phyloP scores from a whole-genome alignment of 2,888 invertebrate species.

The Siphlonurus alternatus region DNA sequence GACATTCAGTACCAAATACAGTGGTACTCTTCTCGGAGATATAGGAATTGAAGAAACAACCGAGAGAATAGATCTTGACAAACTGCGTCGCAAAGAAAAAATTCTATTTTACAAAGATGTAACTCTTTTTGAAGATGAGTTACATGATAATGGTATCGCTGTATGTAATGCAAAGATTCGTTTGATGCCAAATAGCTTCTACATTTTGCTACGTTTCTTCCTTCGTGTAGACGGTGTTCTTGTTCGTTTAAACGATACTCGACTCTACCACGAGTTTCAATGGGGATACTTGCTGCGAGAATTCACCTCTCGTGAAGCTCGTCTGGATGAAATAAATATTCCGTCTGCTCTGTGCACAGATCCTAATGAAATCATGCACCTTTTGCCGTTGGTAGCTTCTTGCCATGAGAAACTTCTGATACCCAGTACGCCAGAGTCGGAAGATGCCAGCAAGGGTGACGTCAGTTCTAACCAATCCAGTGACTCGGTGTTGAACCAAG shows the following conservation, averaged over 20 bases:
- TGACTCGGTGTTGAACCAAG: too few species aligned
- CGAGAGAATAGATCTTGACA: slow-evolving; percentile 69
- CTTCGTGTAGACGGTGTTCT: slow-evolving; percentile 87
- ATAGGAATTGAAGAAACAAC: slow-evolving; percentile 43
- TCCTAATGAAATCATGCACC: slow-evolving; percentile 1
- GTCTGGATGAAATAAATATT: background rate
- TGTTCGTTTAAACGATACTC: slow-evolving; percentile 72
- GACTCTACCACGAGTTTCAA: slow-evolving; percentile 57
- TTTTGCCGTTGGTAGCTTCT: background rate
- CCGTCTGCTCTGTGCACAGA: background rate
- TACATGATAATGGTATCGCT: slow-evolving; percentile 94
- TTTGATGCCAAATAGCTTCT: slow-evolving; percentile 91
- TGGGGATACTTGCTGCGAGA: slow-evolving; percentile 68
- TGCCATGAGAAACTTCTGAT: background rate
- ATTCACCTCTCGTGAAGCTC: slow-evolving; percentile 55
- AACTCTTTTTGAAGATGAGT: slow-evolving; percentile 91
- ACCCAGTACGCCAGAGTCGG: too few species aligned
- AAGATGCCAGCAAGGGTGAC: too few species aligned
- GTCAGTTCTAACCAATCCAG: too few species aligned
- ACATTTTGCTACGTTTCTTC: slow-evolving; percentile 77
- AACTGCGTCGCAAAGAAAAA: slow-evolving; percentile 73
- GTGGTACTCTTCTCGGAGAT: slow-evolving; percentile 52
- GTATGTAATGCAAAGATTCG: slow-evolving; percentile 84
- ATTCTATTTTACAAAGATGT: slow-evolving; percentile 91
- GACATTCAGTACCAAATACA: slow-evolving; percentile 91